A percentile compares a stretch with the other conserved stretches of the same genome.
These are phyloP conservation scores for Fundulus diaphanus DNA, from an alignment of 2,797 vertebrate species.

Conservation along the genomic window DNA sequence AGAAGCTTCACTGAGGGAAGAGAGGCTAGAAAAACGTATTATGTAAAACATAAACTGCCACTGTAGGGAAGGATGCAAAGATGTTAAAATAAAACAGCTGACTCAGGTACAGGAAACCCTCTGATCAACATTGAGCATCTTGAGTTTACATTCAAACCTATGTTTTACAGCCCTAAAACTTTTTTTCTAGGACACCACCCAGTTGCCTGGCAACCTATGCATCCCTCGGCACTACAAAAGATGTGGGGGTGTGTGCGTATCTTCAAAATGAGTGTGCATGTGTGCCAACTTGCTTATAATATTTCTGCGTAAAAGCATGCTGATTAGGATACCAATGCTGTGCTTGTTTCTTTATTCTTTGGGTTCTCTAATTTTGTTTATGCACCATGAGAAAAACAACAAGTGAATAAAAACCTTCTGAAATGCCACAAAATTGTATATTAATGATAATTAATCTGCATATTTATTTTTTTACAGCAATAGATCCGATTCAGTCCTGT, in stretches of 20 bases:
- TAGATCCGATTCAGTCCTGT: conserved; percentile 25
- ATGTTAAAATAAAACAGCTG: conserved; percentile 19
- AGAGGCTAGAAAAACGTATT: neutral
- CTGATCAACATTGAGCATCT: conserved; percentile 46
- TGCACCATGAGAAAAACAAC: conserved; percentile 35
- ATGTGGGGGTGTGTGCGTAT: conserved; percentile 4
- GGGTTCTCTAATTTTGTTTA: conserved; percentile 1
- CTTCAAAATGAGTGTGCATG: conserved; percentile 9
- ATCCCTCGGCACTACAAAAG: conserved; percentile 65
- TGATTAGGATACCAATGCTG: conserved; percentile 50
- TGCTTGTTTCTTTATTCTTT: conserved; percentile 34
- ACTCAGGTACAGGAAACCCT: conserved; percentile 35
- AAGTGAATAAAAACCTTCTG: neutral
- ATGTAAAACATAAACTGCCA: neutral
- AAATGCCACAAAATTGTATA: conserved; percentile 23
- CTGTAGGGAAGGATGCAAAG: conserved; percentile 11
- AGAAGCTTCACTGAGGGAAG: neutral
- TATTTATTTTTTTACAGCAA: neutral
- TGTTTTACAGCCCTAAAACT: conserved; percentile 54
- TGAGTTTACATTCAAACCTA: conserved; percentile 41
- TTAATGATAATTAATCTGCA: conserved; percentile 1
- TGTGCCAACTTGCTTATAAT: conserved; percentile 50
- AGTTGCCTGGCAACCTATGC: conserved; percentile 82
- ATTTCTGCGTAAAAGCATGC: conserved; percentile 51
- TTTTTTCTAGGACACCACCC: conserved; percentile 79